Percentiles rank a stretch among this genome's conserved stretches.
These are phyloP conservation scores for Conger conger DNA, from an alignment of 2,113 vertebrate genomes.

Conservation along the genomic window DNA sequence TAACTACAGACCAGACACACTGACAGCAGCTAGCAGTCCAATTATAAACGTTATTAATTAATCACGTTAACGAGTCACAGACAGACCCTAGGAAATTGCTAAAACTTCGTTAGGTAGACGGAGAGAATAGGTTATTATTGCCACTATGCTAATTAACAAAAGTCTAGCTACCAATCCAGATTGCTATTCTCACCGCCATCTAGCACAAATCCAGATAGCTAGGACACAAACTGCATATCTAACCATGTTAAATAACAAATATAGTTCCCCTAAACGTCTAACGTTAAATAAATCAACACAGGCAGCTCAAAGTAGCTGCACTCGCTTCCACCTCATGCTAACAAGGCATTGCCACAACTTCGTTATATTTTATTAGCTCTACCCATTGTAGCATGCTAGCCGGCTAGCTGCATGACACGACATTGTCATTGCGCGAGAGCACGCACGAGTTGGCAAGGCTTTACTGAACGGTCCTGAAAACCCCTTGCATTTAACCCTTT, in stretches of 20 bases:
- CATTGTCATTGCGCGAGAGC: slow-evolving; percentile 7
- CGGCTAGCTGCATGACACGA: slow-evolving; percentile 5
- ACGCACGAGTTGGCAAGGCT: not conserved
- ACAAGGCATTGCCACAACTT: not conserved
- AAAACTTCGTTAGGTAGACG: slow-evolving; percentile 39
- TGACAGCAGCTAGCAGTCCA: not conserved
- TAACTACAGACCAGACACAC: not conserved
- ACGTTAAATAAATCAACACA: not conserved
- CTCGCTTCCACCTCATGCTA: not conserved
- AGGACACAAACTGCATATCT: not conserved
- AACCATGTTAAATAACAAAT: not conserved
- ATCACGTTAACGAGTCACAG: not conserved
- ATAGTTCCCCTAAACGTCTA: not conserved
- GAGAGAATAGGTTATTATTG: not conserved
- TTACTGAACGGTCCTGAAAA: not conserved
- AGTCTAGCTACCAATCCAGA: slow-evolving; percentile 47
- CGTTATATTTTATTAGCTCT: too few relatives aligned
- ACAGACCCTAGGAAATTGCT: not conserved
- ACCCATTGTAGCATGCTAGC: not conserved
- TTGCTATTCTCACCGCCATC: not conserved
- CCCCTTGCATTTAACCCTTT: not conserved
- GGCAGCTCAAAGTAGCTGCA: not conserved
- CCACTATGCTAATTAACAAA: slow-evolving; percentile 48
- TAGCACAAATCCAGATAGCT: not conserved
- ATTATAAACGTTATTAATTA: not conserved